Conservation (phyloP, 2,797 vertebrate species). For the Hippoglossus hippoglossus region DNA sequence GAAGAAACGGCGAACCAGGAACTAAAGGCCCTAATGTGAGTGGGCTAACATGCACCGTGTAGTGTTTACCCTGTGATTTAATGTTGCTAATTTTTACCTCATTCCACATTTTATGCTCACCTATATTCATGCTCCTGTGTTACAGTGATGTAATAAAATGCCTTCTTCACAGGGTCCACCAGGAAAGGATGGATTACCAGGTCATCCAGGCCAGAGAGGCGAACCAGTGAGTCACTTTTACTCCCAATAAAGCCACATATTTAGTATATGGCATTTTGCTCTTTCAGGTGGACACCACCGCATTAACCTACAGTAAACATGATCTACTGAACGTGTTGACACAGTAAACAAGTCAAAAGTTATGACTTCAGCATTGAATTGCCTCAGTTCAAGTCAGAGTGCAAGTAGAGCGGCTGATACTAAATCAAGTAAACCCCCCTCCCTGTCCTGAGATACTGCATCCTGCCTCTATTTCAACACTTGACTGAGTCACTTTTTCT, state of each 20-base stretch:
- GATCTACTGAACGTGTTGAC: constrained; percentile 8
- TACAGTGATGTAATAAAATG: constrained; percentile 24
- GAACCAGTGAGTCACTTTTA: constrained; percentile 87
- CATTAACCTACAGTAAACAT: constrained; percentile 2
- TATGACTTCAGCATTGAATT: constrained; percentile 23
- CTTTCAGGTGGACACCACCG: background rate
- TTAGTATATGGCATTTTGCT: background rate
- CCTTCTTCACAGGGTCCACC: constrained; percentile 85
- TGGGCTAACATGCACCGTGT: constrained; percentile 15
- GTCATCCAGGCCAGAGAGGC: constrained; percentile 94
- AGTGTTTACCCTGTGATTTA: constrained; percentile 25
- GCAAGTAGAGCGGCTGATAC: background rate
- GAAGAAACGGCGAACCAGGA: constrained; percentile 88
- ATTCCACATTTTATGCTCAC: constrained; percentile 26
- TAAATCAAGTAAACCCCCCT: constrained; percentile 20
- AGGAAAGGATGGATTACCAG: constrained; percentile 92
- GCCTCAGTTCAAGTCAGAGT: constrained; percentile 18
- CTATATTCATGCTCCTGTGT: constrained; percentile 7
- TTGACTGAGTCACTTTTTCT: constrained; percentile 31
- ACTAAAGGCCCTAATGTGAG: constrained; percentile 92
- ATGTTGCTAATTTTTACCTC: background rate
- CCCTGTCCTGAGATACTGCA: constrained; percentile 9
- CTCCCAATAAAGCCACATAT: constrained; percentile 14
- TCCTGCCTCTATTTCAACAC: background rate
- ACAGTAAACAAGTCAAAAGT: constrained; percentile 12